phyloP scores from a whole-genome alignment of 2,113 vertebrate species.

The Cyanoramphus novaezelandiae region DNA sequence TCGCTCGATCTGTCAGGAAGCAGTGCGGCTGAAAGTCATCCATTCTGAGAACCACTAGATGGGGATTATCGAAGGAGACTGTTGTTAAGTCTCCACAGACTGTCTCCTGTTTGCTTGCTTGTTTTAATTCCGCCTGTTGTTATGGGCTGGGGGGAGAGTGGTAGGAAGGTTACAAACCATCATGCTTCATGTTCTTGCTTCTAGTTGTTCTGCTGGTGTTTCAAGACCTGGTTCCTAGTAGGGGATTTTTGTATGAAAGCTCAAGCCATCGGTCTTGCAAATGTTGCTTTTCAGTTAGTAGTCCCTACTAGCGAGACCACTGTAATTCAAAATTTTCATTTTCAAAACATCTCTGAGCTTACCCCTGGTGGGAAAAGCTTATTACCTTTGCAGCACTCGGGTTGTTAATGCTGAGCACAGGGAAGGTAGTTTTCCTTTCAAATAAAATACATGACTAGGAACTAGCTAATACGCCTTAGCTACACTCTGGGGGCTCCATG shows the following conservation, averaged over 20 bases:
- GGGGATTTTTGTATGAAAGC: background rate
- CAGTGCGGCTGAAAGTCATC: background rate
- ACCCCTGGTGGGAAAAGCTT: background rate
- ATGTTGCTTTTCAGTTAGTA: slow-evolving; percentile 45
- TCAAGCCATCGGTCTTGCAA: slow-evolving; percentile 7
- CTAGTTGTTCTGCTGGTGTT: slow-evolving; percentile 4
- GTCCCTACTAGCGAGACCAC: background rate
- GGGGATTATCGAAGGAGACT: background rate
- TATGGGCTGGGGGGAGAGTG: background rate
- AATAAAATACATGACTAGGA: slow-evolving; percentile 22
- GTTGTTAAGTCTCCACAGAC: background rate
- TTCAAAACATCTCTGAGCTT: slow-evolving; percentile 41
- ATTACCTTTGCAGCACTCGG: background rate
- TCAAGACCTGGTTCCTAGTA: slow-evolving; percentile 22
- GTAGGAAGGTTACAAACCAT: background rate
- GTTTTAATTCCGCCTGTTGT: background rate
- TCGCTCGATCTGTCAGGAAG: background rate
- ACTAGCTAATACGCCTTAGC: background rate
- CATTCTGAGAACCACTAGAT: background rate
- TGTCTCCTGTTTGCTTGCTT: background rate
- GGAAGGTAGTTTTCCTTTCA: slow-evolving; percentile 27
- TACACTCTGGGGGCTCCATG: background rate
- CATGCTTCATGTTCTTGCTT: background rate
- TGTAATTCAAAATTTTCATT: slow-evolving; percentile 38
- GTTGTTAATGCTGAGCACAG: background rate